A percentile compares a stretch with the other conserved stretches of the same genome.
Conservation (phyloP, 2,888 invertebrate species). For the Hyles lineata region DNA sequence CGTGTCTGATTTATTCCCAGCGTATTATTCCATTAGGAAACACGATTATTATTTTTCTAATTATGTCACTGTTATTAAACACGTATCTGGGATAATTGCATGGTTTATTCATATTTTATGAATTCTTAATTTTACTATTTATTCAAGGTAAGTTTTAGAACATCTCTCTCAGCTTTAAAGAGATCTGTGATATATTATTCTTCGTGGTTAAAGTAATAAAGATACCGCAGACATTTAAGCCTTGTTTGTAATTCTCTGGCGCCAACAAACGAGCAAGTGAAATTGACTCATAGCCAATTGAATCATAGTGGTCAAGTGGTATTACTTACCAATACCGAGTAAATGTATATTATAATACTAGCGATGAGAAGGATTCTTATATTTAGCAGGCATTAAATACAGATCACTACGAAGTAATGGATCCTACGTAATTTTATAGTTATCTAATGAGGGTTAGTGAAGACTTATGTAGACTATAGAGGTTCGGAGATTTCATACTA, state of each 20-base stretch:
- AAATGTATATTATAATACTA: background rate
- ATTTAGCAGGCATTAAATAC: background rate
- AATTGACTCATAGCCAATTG: slow-evolving; percentile 22
- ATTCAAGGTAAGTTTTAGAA: too few relatives aligned
- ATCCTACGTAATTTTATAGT: too few relatives aligned
- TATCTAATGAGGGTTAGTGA: too few relatives aligned
- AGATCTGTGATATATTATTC: background rate
- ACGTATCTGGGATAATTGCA: too few relatives aligned
- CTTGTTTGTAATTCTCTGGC: slow-evolving; percentile 22
- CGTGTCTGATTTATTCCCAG: slow-evolving; percentile 22
- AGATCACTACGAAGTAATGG: background rate
- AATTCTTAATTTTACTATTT: too few relatives aligned
- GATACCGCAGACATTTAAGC: slow-evolving; percentile 25
- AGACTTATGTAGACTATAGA: too few relatives aligned
- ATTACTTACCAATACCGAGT: slow-evolving; percentile 19
- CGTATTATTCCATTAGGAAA: slow-evolving; percentile 12
- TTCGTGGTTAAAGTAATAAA: slow-evolving; percentile 24
- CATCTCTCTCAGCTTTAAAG: background rate
- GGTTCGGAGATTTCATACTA: too few relatives aligned
- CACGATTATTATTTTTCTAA: slow-evolving; percentile 1
- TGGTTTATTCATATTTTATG: too few relatives aligned
- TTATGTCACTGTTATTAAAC: background rate
- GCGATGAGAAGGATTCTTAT: background rate
- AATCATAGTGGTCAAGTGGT: slow-evolving; percentile 24
- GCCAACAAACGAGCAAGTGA: slow-evolving; percentile 20